Conservation (phyloP, 2,888 invertebrate species). For the Cheilosia grossa region DNA sequence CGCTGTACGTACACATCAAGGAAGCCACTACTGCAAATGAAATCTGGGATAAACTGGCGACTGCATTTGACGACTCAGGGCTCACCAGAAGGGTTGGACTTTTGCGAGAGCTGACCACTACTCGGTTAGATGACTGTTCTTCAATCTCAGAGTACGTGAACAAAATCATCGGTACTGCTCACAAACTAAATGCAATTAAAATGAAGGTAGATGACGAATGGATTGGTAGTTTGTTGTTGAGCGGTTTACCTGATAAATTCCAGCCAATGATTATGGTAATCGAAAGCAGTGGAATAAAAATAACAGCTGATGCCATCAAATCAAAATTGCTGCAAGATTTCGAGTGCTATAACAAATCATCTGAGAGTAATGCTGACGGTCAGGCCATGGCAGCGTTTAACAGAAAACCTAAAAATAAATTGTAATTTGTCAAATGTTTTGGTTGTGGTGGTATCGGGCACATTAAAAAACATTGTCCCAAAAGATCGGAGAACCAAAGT, state of each 20-base stretch:
- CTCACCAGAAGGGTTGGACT: conserved; percentile 5
- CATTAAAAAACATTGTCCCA: conserved; percentile 8
- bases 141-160: too few species aligned
- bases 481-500: background rate
- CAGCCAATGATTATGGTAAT: too few species aligned
- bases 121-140: too few species aligned
- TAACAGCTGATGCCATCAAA: too few species aligned
- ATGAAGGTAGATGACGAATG: too few species aligned
- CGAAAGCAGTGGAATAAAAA: too few species aligned
- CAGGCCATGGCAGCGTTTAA: conserved; percentile 2
- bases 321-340: background rate
- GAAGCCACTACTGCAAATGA: background rate
- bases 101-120: too few species aligned
- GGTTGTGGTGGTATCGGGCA: background rate
- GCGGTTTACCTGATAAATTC: too few species aligned
- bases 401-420: background rate
- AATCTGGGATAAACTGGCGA: background rate
- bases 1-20: background rate
- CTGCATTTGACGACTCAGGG: conserved; percentile 3
- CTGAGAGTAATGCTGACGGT: background rate
- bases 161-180: too few species aligned
- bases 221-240: too few species aligned
- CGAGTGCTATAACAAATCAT: conserved; percentile 10
- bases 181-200: too few species aligned
- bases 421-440: conserved; percentile 5